Conservation (phyloP, 1,140 invertebrate genomes). For the Rhagoletis pomonella region DNA sequence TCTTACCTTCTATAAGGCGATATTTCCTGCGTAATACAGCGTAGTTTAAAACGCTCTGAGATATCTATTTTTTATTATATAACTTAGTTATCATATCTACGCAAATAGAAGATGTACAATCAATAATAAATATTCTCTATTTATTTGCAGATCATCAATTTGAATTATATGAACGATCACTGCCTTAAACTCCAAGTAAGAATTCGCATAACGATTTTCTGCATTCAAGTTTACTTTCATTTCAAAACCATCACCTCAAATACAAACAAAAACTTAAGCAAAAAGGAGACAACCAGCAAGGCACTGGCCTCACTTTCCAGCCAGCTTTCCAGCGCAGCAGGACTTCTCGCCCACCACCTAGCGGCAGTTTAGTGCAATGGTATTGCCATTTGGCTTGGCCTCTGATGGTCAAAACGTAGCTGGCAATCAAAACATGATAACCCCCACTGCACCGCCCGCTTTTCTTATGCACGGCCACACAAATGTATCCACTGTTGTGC, state of each 20-base stretch:
- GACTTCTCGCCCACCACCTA: not conserved
- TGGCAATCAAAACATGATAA: slow-evolving; percentile 62
- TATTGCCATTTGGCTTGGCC: slow-evolving; percentile 69
- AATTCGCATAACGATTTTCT: not conserved
- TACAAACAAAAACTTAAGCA: not conserved
- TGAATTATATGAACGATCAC: slow-evolving; percentile 24
- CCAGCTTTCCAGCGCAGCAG: not conserved
- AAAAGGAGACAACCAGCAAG: no score
- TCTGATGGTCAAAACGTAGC: slow-evolving; percentile 69
- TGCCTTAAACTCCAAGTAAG: slow-evolving; percentile 13
- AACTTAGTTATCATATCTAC: no score
- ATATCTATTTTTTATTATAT: no score
- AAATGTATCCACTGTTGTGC: slow-evolving; percentile 69
- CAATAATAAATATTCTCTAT: no score
- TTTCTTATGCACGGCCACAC: slow-evolving; percentile 66
- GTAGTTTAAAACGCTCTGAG: no score
- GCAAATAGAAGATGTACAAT: no score
- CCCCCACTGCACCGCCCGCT: slow-evolving; percentile 68
- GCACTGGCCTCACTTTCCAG: not conserved
- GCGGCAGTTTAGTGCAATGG: slow-evolving; percentile 60
- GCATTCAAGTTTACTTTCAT: not conserved
- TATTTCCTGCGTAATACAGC: no score
- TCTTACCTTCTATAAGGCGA: no score
- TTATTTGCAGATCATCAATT: not conserved
- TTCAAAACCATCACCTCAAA: not conserved